Conservation (phyloP, 2,113 vertebrate genomes). For the Coptodon rendalli region DNA sequence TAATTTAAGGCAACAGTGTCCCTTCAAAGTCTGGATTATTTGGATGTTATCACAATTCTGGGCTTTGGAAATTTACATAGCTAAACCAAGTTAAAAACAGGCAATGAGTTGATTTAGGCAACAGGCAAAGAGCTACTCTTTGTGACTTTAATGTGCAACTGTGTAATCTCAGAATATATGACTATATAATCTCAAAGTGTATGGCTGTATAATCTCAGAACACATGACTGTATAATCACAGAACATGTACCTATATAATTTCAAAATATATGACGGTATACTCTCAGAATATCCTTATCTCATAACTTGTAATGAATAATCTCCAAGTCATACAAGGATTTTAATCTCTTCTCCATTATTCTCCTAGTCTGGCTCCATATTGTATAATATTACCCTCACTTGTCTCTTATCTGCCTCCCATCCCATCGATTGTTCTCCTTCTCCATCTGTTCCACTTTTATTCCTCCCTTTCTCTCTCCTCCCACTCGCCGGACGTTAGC, state of each 20-base stretch:
- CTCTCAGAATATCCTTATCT: not conserved
- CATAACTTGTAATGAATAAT: not conserved
- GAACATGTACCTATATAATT: not conserved
- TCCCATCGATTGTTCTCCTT: not conserved
- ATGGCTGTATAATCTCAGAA: not conserved
- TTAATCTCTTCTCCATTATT: not conserved
- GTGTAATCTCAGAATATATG: not conserved
- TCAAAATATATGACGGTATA: not conserved
- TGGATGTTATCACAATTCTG: not conserved
- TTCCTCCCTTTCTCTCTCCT: constrained; percentile 17
- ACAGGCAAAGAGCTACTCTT: not conserved
- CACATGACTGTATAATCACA: not conserved
- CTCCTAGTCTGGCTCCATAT: not conserved
- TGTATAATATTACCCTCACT: too few species aligned
- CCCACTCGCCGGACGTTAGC: constrained; percentile 40
- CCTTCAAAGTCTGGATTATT: not conserved
- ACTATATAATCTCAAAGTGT: not conserved
- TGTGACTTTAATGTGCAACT: not conserved
- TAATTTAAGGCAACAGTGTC: not conserved
- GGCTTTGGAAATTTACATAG: not conserved
- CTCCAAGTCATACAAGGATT: too few species aligned
- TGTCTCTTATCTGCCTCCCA: not conserved
- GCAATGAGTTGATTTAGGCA: not conserved
- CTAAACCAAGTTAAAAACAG: not conserved
- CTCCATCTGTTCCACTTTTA: not conserved